Percentiles rank a stretch among this genome's conserved stretches.
Conservation (phyloP, 2,888 invertebrate genomes). For the Phrixothrix hirtus region DNA sequence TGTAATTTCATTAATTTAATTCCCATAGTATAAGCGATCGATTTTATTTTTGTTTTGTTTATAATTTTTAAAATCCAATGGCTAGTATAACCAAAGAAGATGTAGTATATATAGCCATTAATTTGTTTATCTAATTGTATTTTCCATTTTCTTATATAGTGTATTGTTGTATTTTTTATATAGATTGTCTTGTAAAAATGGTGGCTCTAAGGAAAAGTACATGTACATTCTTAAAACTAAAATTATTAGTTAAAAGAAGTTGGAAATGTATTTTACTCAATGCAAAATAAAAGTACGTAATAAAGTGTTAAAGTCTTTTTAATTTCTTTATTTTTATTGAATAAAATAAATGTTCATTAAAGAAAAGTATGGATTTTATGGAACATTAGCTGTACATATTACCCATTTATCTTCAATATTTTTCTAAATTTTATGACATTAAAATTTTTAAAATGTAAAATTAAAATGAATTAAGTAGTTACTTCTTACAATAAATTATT, state of each 20-base stretch:
- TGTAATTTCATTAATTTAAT: conserved; percentile 32
- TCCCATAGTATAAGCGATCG: conserved; percentile 17
- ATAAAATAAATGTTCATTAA: neutral
- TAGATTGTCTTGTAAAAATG: conserved; percentile 46
- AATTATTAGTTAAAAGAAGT: conserved; percentile 47
- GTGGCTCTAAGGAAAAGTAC: conserved; percentile 52
- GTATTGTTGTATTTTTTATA: conserved; percentile 39
- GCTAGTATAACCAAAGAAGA: conserved; percentile 58
- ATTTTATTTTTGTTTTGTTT: conserved; percentile 10
- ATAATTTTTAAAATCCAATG: conserved; percentile 39
- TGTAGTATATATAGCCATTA: conserved; percentile 53
- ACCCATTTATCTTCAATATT: no score
- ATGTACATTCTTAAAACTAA: conserved; percentile 53
- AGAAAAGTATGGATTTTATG: no score
- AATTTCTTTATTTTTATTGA: conserved; percentile 2
- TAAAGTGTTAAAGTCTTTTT: conserved; percentile 32
- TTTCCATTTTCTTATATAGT: conserved; percentile 30
- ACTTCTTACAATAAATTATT: no score
- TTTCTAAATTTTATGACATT: no score
- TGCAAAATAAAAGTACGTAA: conserved; percentile 46
- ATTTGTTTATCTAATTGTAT: conserved; percentile 26
- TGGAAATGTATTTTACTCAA: conserved; percentile 57
- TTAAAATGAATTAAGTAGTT: no score
- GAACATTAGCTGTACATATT: no score
- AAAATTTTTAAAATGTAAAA: no score